A percentile compares a stretch with the other conserved stretches of the same genome.
These are phyloP conservation scores for Megaustenia siamemsis DNA, from an alignment of 2,888 invertebrate genomes.

Conservation along the genomic window DNA sequence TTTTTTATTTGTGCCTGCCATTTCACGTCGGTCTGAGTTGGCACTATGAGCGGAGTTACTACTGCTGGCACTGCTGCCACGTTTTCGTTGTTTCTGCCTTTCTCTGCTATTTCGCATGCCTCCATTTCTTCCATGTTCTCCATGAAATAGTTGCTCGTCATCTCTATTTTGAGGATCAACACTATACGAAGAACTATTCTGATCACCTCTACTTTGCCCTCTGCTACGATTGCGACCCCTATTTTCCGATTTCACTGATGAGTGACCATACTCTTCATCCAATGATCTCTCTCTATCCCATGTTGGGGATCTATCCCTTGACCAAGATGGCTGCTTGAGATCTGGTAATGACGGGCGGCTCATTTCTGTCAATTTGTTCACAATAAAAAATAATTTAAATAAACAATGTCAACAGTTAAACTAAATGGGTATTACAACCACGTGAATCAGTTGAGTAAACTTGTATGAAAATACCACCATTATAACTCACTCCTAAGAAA, in stretches of 20 bases:
- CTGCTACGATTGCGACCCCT: conserved; percentile 28
- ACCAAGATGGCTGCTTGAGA: neutral
- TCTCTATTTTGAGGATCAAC: too few species aligned
- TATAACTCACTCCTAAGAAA: too few species aligned
- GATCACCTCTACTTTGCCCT: too few species aligned
- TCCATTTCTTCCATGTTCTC: conserved; percentile 32
- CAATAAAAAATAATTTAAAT: neutral
- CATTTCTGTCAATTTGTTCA: conserved; percentile 7
- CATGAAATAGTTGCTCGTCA: neutral
- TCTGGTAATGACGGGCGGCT: conserved; percentile 13
- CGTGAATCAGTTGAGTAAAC: too few species aligned
- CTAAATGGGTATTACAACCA: too few species aligned
- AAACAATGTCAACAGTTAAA: too few species aligned
- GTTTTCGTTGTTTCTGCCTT: neutral
- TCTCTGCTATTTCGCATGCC: conserved; percentile 2
- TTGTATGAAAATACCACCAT: too few species aligned
- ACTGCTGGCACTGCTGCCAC: conserved; percentile 46
- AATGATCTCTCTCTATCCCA: neutral
- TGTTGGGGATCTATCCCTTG: neutral
- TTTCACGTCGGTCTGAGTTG: conserved; percentile 41
- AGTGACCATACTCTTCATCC: conserved; percentile 29
- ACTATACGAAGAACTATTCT: too few species aligned
- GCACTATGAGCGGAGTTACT: conserved; percentile 49
- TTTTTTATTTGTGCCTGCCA: conserved; percentile 84
- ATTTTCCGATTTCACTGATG: conserved; percentile 23